Evolutionary conservation across 2,113 vertebrate genomes (phyloP).

Genomic region (Tinamus guttatus): DNA sequence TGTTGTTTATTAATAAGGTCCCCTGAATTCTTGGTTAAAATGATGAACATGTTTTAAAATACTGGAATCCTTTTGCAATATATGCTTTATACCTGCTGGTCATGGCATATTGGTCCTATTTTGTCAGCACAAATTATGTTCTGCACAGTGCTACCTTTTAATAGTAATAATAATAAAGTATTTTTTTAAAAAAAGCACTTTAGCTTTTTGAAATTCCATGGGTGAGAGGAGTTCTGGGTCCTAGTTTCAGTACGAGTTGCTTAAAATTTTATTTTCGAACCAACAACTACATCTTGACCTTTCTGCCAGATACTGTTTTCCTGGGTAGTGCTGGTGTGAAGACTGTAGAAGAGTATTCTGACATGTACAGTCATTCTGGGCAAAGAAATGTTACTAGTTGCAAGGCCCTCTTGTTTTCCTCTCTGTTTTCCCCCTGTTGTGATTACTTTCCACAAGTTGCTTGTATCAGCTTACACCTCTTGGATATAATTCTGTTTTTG

Average conservation of each 20-base stretch:
- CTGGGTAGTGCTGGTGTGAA: neutral
- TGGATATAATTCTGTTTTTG: neutral
- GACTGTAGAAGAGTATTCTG: neutral
- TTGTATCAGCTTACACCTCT: neutral
- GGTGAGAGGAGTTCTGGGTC: neutral
- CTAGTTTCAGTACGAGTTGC: neutral
- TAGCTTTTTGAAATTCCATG: neutral
- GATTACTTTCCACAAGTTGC: neutral
- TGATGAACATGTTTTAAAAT: neutral
- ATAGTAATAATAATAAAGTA: neutral
- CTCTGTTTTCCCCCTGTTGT: neutral
- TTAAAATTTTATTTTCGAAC: neutral
- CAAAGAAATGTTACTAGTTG: neutral
- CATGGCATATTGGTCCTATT: neutral
- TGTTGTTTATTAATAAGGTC: neutral
- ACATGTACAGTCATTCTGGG: neutral
- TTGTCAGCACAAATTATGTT: neutral
- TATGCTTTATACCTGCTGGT: neutral
- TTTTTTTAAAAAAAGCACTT: fast-evolving
- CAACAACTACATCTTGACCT: neutral
- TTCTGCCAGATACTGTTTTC: neutral
- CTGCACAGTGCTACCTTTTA: neutral
- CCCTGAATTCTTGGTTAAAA: neutral
- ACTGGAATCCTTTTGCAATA: neutral
- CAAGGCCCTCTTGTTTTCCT: neutral